phyloP scores from a whole-genome alignment of 2,113 vertebrate species.

The Cinclus cinclus region DNA sequence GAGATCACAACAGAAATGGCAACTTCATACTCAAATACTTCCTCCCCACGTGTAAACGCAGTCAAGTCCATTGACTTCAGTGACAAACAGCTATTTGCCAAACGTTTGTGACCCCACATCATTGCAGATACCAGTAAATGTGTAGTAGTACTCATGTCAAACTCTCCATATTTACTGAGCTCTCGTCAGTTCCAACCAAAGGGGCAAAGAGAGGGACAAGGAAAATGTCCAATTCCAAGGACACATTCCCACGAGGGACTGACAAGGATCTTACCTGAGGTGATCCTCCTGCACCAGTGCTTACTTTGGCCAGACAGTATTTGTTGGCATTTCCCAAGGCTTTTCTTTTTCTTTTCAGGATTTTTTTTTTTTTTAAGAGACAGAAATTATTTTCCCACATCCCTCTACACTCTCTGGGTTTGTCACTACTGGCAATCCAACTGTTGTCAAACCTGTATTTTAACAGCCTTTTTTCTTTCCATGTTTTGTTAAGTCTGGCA shows the following conservation, averaged over 20 bases:
- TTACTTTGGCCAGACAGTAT: not conserved
- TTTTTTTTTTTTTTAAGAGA: not conserved
- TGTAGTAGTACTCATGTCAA: not conserved
- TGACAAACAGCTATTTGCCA: not conserved
- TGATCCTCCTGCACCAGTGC: not conserved
- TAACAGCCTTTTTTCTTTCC: not conserved
- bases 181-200: not conserved
- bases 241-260: rapidly evolving
- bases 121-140: not conserved
- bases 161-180: not conserved
- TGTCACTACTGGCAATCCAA: not conserved
- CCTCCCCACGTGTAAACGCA: not conserved
- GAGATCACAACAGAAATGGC: not conserved
- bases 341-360: not conserved
- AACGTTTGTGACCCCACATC: rapidly evolving
- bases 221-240: not conserved
- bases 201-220: not conserved
- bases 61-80: not conserved
- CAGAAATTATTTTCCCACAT: not conserved
- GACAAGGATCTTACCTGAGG: not conserved
- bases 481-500: not conserved
- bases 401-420: not conserved
- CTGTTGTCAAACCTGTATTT: not conserved
- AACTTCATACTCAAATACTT: not conserved
- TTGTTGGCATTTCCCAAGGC: not conserved